Percentiles rank a stretch among this genome's conserved stretches.
phyloP scores from a whole-genome alignment of 2,888 invertebrate genomes.

The Lycocerus yunnanus region DNA sequence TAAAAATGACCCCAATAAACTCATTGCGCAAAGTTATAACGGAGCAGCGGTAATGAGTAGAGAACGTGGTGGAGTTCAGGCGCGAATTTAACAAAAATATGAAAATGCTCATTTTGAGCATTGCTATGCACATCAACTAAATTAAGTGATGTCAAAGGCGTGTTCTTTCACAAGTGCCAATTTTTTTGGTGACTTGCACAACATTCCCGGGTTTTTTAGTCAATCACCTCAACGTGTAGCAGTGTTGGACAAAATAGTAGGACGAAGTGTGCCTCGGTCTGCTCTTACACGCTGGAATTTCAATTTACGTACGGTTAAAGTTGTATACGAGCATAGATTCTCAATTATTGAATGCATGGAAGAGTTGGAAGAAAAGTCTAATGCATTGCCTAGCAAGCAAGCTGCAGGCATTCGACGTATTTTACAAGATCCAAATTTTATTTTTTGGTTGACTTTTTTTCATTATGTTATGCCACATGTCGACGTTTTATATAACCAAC shows the following conservation, averaged over 20 bases:
- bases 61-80: constrained; percentile 36
- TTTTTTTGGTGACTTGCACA: background rate
- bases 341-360: constrained; percentile 4
- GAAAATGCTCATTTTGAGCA: constrained; percentile 29
- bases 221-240: constrained; percentile 4
- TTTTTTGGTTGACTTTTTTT: background rate
- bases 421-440: constrained; percentile 1
- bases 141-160: constrained; percentile 22
- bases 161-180: background rate
- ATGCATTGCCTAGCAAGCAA: background rate
- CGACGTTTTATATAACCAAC: background rate
- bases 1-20: constrained; percentile 13
- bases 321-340: constrained; percentile 5
- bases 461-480: no score
- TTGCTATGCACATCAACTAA: constrained; percentile 34
- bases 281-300: background rate
- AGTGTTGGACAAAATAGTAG: background rate
- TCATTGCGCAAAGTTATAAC: constrained; percentile 39
- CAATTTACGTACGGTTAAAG: constrained; percentile 5
- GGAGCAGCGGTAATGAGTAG: constrained; percentile 28
- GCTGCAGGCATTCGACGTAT: background rate
- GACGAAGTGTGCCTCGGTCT: background rate
- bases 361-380: background rate
- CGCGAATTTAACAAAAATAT: constrained; percentile 22
- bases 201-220: background rate